A percentile compares a stretch with the other conserved stretches of the same genome.
Evolutionary conservation across 2,113 vertebrate genomes (phyloP).

Genomic region (Pseudolaguvia tuberculata): DNA sequence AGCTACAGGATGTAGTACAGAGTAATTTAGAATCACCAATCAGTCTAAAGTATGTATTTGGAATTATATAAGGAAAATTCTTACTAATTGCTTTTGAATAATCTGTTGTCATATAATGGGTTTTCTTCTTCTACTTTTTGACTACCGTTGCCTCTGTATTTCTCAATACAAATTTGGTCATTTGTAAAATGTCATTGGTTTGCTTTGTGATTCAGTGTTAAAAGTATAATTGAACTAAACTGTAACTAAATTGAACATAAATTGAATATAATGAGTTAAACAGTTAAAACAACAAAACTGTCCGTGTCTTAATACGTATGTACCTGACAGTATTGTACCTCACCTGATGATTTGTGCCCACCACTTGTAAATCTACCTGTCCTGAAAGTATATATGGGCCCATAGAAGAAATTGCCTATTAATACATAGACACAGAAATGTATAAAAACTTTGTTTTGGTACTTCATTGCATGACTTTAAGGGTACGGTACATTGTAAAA

Average conservation of each 20-base stretch:
- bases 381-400: background rate
- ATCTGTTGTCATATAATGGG: background rate
- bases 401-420: conserved; percentile 1
- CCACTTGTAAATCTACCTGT: conserved; percentile 35
- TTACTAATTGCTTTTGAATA: no score
- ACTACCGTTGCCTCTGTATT: background rate
- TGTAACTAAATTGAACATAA: background rate
- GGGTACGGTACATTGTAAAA: background rate
- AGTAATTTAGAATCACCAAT: no score
- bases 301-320: background rate
- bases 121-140: background rate
- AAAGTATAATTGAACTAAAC: background rate
- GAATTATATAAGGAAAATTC: no score
- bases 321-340: background rate
- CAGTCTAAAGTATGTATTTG: no score
- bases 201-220: background rate
- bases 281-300: background rate
- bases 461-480: background rate
- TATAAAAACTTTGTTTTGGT: background rate
- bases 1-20: no score
- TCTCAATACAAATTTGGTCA: background rate
- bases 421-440: background rate
- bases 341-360: conserved; percentile 52
- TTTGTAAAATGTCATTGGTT: background rate
- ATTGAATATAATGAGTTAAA: background rate